phyloP scores from a whole-genome alignment of 2,113 vertebrate genomes.

The Malurus cyaneus region DNA sequence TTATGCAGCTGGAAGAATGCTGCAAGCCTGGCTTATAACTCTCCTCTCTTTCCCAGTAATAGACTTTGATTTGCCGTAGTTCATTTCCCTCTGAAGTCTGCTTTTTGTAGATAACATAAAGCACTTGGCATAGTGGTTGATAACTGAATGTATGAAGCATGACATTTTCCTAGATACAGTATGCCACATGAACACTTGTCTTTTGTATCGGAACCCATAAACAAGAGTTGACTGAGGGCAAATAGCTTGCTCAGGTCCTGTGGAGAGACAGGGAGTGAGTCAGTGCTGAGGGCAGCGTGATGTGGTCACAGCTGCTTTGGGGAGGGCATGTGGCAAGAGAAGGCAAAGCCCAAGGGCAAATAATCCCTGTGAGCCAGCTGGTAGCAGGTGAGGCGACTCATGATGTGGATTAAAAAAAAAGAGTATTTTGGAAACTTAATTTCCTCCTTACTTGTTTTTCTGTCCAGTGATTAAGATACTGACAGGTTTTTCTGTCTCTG shows the following conservation, averaged over 20 bases:
- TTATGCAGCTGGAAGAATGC: conserved; percentile 39
- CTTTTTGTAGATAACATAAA: conserved; percentile 75
- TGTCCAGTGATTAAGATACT: background rate
- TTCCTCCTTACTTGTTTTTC: conserved; percentile 35
- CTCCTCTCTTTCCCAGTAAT: conserved; percentile 57
- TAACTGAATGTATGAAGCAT: conserved; percentile 71
- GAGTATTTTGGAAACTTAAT: conserved; percentile 31
- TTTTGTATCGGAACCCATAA: conserved; percentile 60
- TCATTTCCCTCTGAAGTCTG: conserved; percentile 74
- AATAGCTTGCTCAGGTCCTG: conserved; percentile 30
- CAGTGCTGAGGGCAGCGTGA: background rate
- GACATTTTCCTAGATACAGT: conserved; percentile 70
- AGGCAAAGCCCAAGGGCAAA: conserved; percentile 4
- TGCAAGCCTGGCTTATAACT: conserved; percentile 44
- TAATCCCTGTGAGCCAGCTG: background rate
- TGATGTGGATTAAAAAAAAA: background rate
- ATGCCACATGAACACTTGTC: conserved; percentile 64
- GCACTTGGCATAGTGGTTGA: conserved; percentile 70
- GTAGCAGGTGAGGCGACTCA: background rate
- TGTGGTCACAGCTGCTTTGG: conserved; percentile 1
- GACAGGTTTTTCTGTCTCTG: conserved; percentile 1
- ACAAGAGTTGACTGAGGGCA: conserved; percentile 55
- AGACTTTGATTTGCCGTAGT: conserved; percentile 70
- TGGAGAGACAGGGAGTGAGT: background rate
- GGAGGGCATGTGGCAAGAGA: background rate